phyloP scores from a whole-genome alignment of 2,113 vertebrate species.

The Sinocyclocheilus rhinocerous region DNA sequence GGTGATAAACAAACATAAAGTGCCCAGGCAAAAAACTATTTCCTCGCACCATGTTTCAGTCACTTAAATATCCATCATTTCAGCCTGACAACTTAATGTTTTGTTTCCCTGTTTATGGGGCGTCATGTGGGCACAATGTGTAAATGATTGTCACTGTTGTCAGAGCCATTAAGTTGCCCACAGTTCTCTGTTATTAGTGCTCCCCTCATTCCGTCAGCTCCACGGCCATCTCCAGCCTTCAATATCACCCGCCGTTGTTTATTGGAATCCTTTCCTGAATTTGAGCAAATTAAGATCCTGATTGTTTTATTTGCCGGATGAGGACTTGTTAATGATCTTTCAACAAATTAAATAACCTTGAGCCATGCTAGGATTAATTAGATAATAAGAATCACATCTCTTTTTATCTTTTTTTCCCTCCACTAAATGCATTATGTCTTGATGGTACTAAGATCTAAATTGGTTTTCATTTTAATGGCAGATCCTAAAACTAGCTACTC shows the following conservation, averaged over 20 bases:
- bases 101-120: slow-evolving; percentile 73
- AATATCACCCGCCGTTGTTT: slow-evolving; percentile 71
- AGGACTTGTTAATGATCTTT: slow-evolving; percentile 78
- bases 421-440: slow-evolving; percentile 68
- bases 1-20: slow-evolving; percentile 63
- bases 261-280: slow-evolving; percentile 69
- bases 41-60: slow-evolving; percentile 59
- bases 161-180: slow-evolving; percentile 66
- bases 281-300: slow-evolving; percentile 78
- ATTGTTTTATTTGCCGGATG: slow-evolving; percentile 78
- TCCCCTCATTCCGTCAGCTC: slow-evolving; percentile 72
- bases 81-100: slow-evolving; percentile 70
- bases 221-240: slow-evolving; percentile 64
- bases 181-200: slow-evolving; percentile 68
- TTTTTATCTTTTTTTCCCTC: slow-evolving; percentile 66
- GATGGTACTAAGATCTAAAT: slow-evolving; percentile 71
- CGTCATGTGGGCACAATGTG: slow-evolving; percentile 69
- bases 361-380: slow-evolving; percentile 77
- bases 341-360: slow-evolving; percentile 80
- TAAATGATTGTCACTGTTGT: slow-evolving; percentile 74
- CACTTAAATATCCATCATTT: slow-evolving; percentile 72
- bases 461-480: slow-evolving; percentile 71
- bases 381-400: slow-evolving; percentile 78
- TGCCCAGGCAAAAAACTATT: slow-evolving; percentile 60
- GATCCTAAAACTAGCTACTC: slow-evolving; percentile 59